Conservation (phyloP, 2,888 invertebrate genomes). For the Thereva nobilitata region DNA sequence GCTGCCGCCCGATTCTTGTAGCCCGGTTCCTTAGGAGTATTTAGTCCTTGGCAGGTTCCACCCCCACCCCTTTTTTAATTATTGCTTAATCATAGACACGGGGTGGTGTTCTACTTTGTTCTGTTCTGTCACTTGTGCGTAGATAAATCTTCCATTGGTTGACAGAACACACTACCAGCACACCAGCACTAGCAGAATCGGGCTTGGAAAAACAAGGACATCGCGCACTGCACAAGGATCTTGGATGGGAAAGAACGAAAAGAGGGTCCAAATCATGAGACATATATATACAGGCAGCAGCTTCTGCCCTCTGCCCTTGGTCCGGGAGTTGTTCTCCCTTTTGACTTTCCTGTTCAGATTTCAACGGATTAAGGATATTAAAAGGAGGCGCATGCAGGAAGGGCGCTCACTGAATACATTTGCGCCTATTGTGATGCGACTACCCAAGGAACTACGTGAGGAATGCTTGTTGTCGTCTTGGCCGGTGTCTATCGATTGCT, state of each 20-base stretch:
- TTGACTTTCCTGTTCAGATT: slow-evolving; percentile 7
- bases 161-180: not conserved
- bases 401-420: slow-evolving; percentile 12
- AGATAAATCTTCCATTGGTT: slow-evolving; percentile 21
- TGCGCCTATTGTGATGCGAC: slow-evolving; percentile 15
- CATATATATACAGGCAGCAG: too few relatives aligned
- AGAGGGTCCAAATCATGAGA: too few relatives aligned
- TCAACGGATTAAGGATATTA: slow-evolving; percentile 34
- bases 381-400: slow-evolving; percentile 20
- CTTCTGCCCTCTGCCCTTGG: too few relatives aligned
- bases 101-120: not conserved
- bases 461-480: too few relatives aligned
- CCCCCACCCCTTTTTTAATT: slow-evolving; percentile 20
- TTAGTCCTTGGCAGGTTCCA: not conserved
- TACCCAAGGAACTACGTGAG: too few relatives aligned
- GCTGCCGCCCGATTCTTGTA: not conserved
- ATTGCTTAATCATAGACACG: slow-evolving; percentile 31
- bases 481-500: too few relatives aligned
- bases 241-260: not conserved
- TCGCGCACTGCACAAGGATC: not conserved
- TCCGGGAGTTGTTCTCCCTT: too few relatives aligned
- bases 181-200: slow-evolving; percentile 1
- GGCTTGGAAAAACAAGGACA: slow-evolving; percentile 1
- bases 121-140: slow-evolving; percentile 26
- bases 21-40: too few relatives aligned